Evolutionary conservation across 1,140 invertebrate species (phyloP), one percentile per base, ranked within the genome.

Genomic region (Megalopta genalis): DNA sequence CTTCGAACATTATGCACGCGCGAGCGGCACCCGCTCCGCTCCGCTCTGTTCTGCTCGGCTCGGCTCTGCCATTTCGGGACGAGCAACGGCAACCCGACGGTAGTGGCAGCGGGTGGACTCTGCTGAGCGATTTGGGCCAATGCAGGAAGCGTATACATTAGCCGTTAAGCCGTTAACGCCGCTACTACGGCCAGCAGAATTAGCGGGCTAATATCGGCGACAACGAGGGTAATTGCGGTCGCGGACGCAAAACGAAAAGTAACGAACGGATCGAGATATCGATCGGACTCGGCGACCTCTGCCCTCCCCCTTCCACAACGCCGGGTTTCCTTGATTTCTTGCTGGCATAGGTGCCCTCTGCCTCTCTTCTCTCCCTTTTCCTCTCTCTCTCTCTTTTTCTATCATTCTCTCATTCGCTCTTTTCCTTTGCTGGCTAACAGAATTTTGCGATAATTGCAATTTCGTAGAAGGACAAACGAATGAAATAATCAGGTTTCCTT

Each of bases 81-180:
- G 32, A 4, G 32, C 1, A 32, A 1, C 32, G 32, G 32, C 32
- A 32, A 32, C 32, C 32, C 32, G 4, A 32, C 32, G 32, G 32
- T 32, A 32, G 32, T 32, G 5, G n/a, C 9, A 4, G 8, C 8
- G 8, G 2, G n/a, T 27, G 9, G 42, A 10, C 23, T 46, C 10
- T 21, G 59, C 6, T 25, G 49, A 66, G 63, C n/a, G 49, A 23
- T 75, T 46, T n/a, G 42, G 18, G 21, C 25, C 23, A 23, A 39
- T 27, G 16, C 63, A 66, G 72, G 39, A 46, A 70, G 25, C 75
- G 39, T 77, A 70, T 62, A 77, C 32, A 62, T 70, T 70, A 70
- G 66, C 75, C 42, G 57, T 70, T 77, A 77, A 77, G 57, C 75
- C 67, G 75, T 49, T 62, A 62, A 70, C 57, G 32, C 75, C 52